Evolutionary conservation across 1,140 invertebrate species (phyloP).

Genomic region (Nixonia krombeini): DNA sequence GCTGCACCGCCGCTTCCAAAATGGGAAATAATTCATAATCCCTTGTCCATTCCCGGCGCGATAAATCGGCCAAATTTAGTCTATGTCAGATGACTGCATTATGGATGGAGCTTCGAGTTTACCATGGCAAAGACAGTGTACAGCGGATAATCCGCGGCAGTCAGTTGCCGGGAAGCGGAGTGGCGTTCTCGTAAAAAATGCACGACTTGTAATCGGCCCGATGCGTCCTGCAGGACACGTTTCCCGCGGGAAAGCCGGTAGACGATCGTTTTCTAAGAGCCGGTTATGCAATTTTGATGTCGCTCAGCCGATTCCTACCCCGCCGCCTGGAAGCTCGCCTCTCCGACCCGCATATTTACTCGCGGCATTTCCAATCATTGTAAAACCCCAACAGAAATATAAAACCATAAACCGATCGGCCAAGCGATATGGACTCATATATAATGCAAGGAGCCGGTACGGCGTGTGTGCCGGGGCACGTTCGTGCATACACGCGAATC

Average conservation of each 20-base stretch:
- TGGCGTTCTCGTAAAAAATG: slow-evolving; percentile 55
- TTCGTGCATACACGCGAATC: slow-evolving; percentile 4
- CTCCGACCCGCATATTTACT: slow-evolving; percentile 50
- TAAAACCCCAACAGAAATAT: slow-evolving; percentile 69
- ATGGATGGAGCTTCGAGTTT: slow-evolving; percentile 36
- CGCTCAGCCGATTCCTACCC: slow-evolving; percentile 47
- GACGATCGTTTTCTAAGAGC: slow-evolving; percentile 70
- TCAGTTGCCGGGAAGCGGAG: slow-evolving; percentile 25
- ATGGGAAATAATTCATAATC: slow-evolving; percentile 29
- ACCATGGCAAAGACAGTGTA: slow-evolving; percentile 35
- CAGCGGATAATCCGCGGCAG: slow-evolving; percentile 31
- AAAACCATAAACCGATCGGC: slow-evolving; percentile 69
- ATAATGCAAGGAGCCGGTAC: slow-evolving; percentile 52
- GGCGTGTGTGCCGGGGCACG: slow-evolving; percentile 29
- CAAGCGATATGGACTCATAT: slow-evolving; percentile 65
- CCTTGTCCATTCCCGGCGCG: slow-evolving; percentile 23
- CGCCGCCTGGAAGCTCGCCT: slow-evolving; percentile 16
- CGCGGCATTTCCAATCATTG: slow-evolving; percentile 70
- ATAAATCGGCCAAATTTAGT: slow-evolving; percentile 38
- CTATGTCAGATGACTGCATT: slow-evolving; percentile 26
- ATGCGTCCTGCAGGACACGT: slow-evolving; percentile 61
- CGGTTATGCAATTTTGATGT: slow-evolving; percentile 70
- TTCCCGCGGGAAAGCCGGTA: slow-evolving; percentile 58
- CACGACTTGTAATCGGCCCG: slow-evolving; percentile 62
- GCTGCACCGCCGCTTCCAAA: too few relatives aligned